Conservation (phyloP, 2,113 vertebrate genomes). For the Vombatus ursinus region DNA sequence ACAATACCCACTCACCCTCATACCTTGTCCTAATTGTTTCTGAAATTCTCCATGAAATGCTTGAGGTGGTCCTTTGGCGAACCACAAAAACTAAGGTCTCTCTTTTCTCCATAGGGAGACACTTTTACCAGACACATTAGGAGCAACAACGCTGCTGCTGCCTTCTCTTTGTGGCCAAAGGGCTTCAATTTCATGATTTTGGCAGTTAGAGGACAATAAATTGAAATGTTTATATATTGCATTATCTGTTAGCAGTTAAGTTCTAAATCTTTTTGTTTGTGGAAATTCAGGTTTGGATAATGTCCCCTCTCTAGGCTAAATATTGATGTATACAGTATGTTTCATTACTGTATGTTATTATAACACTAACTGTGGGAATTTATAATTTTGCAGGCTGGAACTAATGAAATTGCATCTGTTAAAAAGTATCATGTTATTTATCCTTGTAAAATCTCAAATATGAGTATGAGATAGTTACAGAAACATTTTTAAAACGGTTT, state of each 20-base stretch:
- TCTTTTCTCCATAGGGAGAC: constrained; percentile 29
- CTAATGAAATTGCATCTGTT: constrained; percentile 57
- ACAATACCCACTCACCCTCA: constrained; percentile 22
- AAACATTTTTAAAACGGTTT: constrained; percentile 56
- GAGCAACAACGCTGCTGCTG: constrained; percentile 46
- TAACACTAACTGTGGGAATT: constrained; percentile 50
- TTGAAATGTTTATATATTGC: constrained; percentile 66
- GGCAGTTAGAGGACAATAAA: constrained; percentile 58
- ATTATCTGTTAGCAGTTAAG: constrained; percentile 65
- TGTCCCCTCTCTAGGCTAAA: constrained; percentile 66
- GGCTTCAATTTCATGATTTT: constrained; percentile 66
- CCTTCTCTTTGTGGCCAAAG: constrained; percentile 32
- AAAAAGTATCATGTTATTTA: constrained; percentile 55
- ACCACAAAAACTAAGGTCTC: neutral
- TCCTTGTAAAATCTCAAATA: constrained; percentile 55
- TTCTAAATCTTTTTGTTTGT: constrained; percentile 70
- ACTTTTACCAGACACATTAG: constrained; percentile 57
- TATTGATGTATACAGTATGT: constrained; percentile 60
- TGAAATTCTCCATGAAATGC: constrained; percentile 1
- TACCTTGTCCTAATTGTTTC: constrained; percentile 20
- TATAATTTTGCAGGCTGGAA: constrained; percentile 52
- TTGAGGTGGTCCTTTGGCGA: constrained; percentile 29
- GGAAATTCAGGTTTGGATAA: constrained; percentile 68
- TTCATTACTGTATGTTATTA: constrained; percentile 60
- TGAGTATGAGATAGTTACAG: constrained; percentile 35